A percentile compares a stretch with the other conserved stretches of the same genome.
Conservation (phyloP, 2,888 invertebrate species). For the Leucania comma region DNA sequence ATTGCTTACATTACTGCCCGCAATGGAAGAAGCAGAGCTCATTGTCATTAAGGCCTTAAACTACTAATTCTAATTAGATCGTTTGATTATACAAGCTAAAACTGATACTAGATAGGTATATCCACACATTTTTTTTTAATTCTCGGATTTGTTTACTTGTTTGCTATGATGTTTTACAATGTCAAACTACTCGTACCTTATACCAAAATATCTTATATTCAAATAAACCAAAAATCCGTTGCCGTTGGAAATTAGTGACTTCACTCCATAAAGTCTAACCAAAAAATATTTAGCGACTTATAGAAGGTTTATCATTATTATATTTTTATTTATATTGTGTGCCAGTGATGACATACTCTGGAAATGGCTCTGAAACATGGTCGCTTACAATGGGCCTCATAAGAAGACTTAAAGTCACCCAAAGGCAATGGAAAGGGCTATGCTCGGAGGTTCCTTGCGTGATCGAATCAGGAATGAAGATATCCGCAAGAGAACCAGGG, state of each 20-base stretch:
- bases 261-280: background rate
- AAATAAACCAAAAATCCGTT: background rate
- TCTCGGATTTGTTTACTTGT: background rate
- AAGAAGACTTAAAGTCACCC: too few species aligned
- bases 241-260: background rate
- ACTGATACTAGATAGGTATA: background rate
- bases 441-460: too few species aligned
- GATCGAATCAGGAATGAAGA: too few species aligned
- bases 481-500: too few species aligned
- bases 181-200: background rate
- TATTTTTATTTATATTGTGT: too few species aligned
- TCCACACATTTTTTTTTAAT: slow-evolving; percentile 6
- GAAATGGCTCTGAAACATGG: too few species aligned
- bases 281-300: slow-evolving; percentile 6
- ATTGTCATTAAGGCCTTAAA: slow-evolving; percentile 18
- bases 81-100: slow-evolving; percentile 13
- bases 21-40: slow-evolving; percentile 14
- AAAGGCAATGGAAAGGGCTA: too few species aligned
- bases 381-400: too few species aligned
- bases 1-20: background rate
- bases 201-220: background rate
- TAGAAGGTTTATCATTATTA: background rate
- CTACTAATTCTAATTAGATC: slow-evolving; percentile 26
- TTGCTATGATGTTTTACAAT: background rate
- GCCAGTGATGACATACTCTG: too few species aligned